A percentile compares a stretch with the other conserved stretches of the same genome.
Evolutionary conservation across 1,140 invertebrate species (phyloP).

Genomic region (Macrocentrus cingulum): DNA sequence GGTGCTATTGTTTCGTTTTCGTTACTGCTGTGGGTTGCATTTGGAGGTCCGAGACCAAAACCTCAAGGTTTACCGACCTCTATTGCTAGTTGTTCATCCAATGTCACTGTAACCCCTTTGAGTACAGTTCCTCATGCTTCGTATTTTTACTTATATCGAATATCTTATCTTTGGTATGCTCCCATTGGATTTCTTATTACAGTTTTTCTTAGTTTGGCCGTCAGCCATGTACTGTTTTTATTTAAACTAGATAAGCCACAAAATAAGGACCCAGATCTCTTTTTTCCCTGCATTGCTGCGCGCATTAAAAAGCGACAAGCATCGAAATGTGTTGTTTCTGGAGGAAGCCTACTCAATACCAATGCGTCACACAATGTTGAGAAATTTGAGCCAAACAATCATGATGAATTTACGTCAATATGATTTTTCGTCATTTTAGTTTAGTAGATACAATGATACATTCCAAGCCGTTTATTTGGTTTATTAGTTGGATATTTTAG

Average conservation of each 20-base stretch:
- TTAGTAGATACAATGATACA: too few relatives aligned
- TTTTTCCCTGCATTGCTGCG: conserved; percentile 64
- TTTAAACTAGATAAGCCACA: conserved; percentile 31
- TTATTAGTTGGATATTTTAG: too few relatives aligned
- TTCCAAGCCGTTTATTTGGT: too few relatives aligned
- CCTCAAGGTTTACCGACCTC: conserved; percentile 28
- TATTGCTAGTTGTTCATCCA: conserved; percentile 34
- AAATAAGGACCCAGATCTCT: conserved; percentile 63
- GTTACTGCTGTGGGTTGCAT: conserved; percentile 82
- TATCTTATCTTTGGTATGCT: conserved; percentile 89
- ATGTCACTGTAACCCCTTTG: too few relatives aligned
- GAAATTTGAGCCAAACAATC: too few relatives aligned
- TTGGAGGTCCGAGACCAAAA: conserved; percentile 75
- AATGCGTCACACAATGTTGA: too few relatives aligned
- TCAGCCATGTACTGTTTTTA: conserved; percentile 53
- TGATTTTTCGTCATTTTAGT: too few relatives aligned
- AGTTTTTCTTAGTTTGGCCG: conserved; percentile 67
- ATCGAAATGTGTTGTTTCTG: too few relatives aligned
- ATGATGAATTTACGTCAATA: too few relatives aligned
- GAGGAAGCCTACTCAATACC: too few relatives aligned
- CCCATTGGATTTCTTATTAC: conserved; percentile 70
- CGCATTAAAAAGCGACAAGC: conserved; percentile 36
- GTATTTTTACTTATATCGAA: conserved; percentile 62
- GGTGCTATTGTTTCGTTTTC: conserved; percentile 68
- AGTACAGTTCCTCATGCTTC: too few relatives aligned